A percentile compares a stretch with the other conserved stretches of the same genome.
phyloP scores from a whole-genome alignment of 2,888 invertebrate genomes.

The Drosophila antonietae region DNA sequence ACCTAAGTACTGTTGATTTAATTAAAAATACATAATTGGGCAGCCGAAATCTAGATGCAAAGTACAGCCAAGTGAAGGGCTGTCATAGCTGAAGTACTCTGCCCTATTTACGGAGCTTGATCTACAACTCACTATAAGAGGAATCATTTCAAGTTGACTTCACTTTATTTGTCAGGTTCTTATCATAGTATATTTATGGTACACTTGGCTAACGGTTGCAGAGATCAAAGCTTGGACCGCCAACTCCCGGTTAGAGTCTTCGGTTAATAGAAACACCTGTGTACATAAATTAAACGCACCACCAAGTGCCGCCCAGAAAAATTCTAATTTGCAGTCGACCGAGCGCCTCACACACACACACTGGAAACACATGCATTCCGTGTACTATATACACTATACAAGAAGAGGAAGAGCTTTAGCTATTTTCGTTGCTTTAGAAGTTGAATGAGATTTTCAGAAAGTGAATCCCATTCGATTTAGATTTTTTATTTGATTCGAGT shows the following conservation, averaged over 20 bases:
- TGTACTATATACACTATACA: slow-evolving; percentile 7
- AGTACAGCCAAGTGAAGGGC: neutral
- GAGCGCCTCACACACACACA: slow-evolving; percentile 11
- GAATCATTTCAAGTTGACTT: neutral
- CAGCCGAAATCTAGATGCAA: neutral
- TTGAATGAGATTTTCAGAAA: too few relatives aligned
- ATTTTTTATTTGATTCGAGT: too few relatives aligned
- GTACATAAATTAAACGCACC: slow-evolving; percentile 68
- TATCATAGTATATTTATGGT: slow-evolving; percentile 41
- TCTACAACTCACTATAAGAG: neutral
- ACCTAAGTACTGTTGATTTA: slow-evolving; percentile 20
- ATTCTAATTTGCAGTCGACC: slow-evolving; percentile 68
- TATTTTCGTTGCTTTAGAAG: neutral
- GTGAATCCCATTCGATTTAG: neutral
- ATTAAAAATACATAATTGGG: slow-evolving; percentile 11
- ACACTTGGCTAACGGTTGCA: slow-evolving; percentile 18
- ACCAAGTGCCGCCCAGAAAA: slow-evolving; percentile 58
- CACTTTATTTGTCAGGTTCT: slow-evolving; percentile 23
- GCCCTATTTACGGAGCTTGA: neutral
- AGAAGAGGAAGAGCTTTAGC: neutral
- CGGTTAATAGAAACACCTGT: slow-evolving; percentile 59
- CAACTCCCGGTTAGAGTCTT: slow-evolving; percentile 24
- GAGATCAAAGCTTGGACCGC: slow-evolving; percentile 55
- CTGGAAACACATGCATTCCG: slow-evolving; percentile 34
- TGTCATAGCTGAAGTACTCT: neutral